A percentile compares a stretch with the other conserved stretches of the same genome.
These are phyloP conservation scores for Sesamia inferens DNA, from an alignment of 2,888 invertebrate species.

Conservation along the genomic window DNA sequence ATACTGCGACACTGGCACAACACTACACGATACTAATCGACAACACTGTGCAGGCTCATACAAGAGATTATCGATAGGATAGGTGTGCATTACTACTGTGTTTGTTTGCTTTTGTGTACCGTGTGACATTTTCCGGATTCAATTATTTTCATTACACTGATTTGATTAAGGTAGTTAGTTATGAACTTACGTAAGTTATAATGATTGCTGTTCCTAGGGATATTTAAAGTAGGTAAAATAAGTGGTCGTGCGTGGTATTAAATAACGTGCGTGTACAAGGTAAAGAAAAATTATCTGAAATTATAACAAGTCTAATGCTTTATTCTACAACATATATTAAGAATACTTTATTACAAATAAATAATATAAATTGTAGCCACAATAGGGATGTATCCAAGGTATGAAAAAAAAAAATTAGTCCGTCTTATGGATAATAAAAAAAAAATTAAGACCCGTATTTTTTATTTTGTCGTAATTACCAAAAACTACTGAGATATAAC, in stretches of 20 bases:
- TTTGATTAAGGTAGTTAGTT: neutral
- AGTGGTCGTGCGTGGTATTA: neutral
- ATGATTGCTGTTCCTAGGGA: neutral
- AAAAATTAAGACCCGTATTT: no score
- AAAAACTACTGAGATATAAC: no score
- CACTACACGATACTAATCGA: conserved; percentile 51
- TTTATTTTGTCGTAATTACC: no score
- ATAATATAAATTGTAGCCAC: conserved; percentile 17
- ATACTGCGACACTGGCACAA: conserved; percentile 72
- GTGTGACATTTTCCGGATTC: neutral
- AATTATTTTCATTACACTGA: neutral
- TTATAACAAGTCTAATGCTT: conserved; percentile 8
- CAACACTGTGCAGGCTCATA: conserved; percentile 34
- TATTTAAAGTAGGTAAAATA: conserved; percentile 12
- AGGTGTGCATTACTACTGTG: neutral
- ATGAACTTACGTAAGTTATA: neutral
- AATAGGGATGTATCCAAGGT: no score
- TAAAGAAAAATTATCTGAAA: conserved; percentile 18
- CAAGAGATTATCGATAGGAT: conserved; percentile 18
- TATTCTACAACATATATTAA: conserved; percentile 16
- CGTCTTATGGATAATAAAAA: no score
- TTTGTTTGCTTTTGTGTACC: no score
- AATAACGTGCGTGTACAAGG: conserved; percentile 15
- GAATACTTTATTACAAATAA: conserved; percentile 11
- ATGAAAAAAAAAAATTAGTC: no score